Evolutionary conservation across 2,888 invertebrate genomes (phyloP).

Genomic region (Lamellibrachia satsuma): DNA sequence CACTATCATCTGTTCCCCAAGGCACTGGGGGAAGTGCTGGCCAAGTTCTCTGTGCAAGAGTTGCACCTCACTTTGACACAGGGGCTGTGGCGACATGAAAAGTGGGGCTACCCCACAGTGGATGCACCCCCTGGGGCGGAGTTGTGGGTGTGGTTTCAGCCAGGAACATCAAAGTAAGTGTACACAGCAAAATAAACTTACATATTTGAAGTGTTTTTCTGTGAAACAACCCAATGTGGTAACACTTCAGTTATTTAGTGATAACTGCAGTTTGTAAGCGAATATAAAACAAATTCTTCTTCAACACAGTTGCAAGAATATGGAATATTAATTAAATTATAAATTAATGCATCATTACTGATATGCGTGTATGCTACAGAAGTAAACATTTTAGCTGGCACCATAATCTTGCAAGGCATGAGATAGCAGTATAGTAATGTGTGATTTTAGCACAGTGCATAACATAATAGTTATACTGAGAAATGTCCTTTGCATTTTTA

Average conservation of each 20-base stretch:
- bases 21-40: constrained; percentile 86
- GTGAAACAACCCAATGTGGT: background rate
- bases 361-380: background rate
- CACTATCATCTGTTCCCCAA: constrained; percentile 89
- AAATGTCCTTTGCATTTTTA: too few relatives aligned
- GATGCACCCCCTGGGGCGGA: constrained; percentile 94
- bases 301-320: background rate
- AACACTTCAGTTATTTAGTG: background rate
- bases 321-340: background rate
- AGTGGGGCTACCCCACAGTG: constrained; percentile 92
- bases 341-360: background rate
- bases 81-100: constrained; percentile 91
- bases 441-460: too few relatives aligned
- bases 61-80: constrained; percentile 90
- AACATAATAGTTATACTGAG: too few relatives aligned
- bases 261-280: background rate
- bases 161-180: constrained; percentile 69
- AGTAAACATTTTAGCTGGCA: background rate
- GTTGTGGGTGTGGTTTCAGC: constrained; percentile 90
- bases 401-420: too few relatives aligned
- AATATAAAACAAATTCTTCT: background rate
- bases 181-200: background rate
- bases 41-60: constrained; percentile 85
- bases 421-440: too few relatives aligned
- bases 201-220: background rate